Evolutionary conservation across 2,113 vertebrate species (phyloP), one percentile per base, ranked within the genome.

Genomic region (Carollia perspicillata): DNA sequence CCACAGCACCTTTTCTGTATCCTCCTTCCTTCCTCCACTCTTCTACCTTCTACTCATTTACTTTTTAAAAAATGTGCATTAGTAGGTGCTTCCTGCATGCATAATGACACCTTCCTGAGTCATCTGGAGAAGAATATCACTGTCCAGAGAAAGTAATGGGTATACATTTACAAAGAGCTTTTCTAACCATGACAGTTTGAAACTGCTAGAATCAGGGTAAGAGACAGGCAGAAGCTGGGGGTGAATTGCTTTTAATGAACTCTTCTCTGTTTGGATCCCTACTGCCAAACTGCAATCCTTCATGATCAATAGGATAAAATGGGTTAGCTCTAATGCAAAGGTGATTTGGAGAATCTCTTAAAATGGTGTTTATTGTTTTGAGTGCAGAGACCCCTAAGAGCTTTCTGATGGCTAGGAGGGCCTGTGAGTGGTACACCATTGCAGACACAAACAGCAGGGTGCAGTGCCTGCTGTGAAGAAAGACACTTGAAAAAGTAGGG

Each of bases 391-490:
- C 22, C 8, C 35, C 55, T 6, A 14, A 72, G 72, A 84, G 35
- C 23, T 33, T 42, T 81, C 20, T 7, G 18, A 51, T 72, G 30
- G 26, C 28, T 16, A 78, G 28, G 71, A 94, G 14, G 4, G 26
- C 90, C 37, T 33, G 42, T 8, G 35, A 75, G 77, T 4, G 26
- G 40, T 20, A 0, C 5, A 3, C 28, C 26, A 37, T 4, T 13
- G 11, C 20, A 72, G 42, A 37, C 5, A 42, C 28, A 53, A n/a
- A 74, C 42, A 72, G 35, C 10, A 44, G 2, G 5, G 13, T 1
- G 3, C 28, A 35, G 26, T 4, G 1, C 11, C 69, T 26, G 18
- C 51, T 0, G 0, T 1, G 6, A 37, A 42, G n/a, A 6, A 1
- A 6, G 2, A 1, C 18, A 16, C 75, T 95, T 74, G 51, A 42